Conservation (phyloP, 2,113 vertebrate genomes). For the Apteryx owenii region DNA sequence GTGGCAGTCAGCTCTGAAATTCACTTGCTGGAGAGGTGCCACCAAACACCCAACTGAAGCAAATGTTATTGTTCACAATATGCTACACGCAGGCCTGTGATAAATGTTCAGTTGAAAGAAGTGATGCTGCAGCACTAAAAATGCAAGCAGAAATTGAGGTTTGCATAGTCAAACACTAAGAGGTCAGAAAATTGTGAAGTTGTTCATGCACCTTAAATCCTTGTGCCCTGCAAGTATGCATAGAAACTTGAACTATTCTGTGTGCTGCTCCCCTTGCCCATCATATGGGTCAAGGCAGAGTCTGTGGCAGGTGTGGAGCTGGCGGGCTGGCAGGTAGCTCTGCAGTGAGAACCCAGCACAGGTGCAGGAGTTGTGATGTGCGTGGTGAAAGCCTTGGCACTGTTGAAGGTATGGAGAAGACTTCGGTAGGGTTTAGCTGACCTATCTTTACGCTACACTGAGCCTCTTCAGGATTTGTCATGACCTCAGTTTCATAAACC, state of each 20-base stretch:
- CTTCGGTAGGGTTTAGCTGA: neutral
- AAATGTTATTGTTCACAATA: neutral
- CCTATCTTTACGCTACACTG: neutral
- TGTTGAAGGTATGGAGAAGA: neutral
- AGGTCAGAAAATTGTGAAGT: neutral
- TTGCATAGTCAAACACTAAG: neutral
- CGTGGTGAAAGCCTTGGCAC: neutral
- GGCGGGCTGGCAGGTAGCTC: neutral
- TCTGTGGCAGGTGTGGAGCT: neutral
- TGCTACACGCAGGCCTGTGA: neutral
- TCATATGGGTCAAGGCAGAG: neutral
- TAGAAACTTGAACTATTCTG: neutral
- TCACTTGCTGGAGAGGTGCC: neutral
- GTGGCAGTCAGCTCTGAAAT: neutral
- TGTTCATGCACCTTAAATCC: neutral
- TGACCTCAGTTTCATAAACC: neutral
- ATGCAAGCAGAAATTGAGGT: neutral
- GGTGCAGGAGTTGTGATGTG: fast-evolving
- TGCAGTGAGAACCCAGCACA: neutral
- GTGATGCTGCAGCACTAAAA: neutral
- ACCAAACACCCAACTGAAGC: neutral
- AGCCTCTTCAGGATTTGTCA: neutral
- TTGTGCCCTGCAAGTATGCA: neutral
- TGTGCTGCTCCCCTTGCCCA: neutral
- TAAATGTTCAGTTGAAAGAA: neutral